A percentile compares a stretch with the other conserved stretches of the same genome.
phyloP scores from a whole-genome alignment of 2,888 invertebrate species.

The Polymixis lichenea region DNA sequence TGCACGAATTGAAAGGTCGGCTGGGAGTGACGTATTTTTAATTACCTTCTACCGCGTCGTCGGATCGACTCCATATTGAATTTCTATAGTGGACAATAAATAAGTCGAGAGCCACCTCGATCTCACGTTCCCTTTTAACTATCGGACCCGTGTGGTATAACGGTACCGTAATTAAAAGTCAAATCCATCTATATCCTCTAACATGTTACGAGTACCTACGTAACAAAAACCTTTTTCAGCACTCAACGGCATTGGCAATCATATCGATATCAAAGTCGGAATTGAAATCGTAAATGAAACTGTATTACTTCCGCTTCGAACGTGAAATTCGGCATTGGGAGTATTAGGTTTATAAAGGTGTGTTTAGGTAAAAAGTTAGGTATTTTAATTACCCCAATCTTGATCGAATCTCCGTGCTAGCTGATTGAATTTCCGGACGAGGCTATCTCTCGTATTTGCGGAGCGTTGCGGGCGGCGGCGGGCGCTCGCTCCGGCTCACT shows the following conservation, averaged over 20 bases:
- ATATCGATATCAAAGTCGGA: constrained; percentile 43
- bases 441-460: constrained; percentile 87
- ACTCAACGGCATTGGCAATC: constrained; percentile 35
- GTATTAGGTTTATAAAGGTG: constrained; percentile 43
- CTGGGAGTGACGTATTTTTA: constrained; percentile 90
- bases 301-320: constrained; percentile 30
- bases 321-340: constrained; percentile 23
- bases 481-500: constrained; percentile 83
- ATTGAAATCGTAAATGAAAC: constrained; percentile 45
- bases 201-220: constrained; percentile 42
- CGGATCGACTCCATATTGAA: constrained; percentile 83
- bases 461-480: constrained; percentile 80
- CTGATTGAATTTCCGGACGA: constrained; percentile 89
- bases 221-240: constrained; percentile 54
- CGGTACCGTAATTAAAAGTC: constrained; percentile 73
- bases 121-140: constrained; percentile 71
- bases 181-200: constrained; percentile 63
- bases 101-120: constrained; percentile 77
- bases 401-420: constrained; percentile 88
- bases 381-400: constrained; percentile 89
- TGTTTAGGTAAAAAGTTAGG: constrained; percentile 82
- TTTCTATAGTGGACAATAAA: constrained; percentile 87
- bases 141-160: constrained; percentile 69
- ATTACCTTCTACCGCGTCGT: constrained; percentile 87
- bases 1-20: constrained; percentile 88